phyloP scores from a whole-genome alignment of 2,797 vertebrate species.

The Enteromius trimaculatus region DNA sequence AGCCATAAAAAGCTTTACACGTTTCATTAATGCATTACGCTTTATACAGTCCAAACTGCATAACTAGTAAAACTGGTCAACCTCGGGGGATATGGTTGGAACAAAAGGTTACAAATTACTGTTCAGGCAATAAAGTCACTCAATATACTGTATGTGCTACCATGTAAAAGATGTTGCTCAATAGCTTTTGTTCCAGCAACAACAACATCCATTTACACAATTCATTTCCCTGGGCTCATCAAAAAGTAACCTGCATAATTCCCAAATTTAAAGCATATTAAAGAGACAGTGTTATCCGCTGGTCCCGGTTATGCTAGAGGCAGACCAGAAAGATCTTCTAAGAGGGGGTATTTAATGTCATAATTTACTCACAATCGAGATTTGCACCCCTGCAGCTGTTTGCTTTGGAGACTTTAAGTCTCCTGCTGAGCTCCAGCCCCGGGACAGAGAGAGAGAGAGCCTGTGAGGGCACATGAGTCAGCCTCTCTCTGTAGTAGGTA shows the following conservation, averaged over 20 bases:
- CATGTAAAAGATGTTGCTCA: constrained; percentile 2
- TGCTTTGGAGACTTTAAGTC: neutral
- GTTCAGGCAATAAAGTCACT: constrained; percentile 22
- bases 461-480: constrained; percentile 8
- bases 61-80: constrained; percentile 45
- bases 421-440: constrained; percentile 33
- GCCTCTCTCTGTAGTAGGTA: constrained; percentile 29
- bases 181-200: constrained; percentile 1
- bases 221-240: neutral
- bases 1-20: constrained; percentile 30
- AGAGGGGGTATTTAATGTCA: constrained; percentile 25
- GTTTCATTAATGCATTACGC: constrained; percentile 17
- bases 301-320: constrained; percentile 3
- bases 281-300: neutral
- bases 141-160: constrained; percentile 7
- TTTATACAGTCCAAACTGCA: constrained; percentile 9
- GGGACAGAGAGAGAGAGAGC: constrained; percentile 18
- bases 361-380: constrained; percentile 35
- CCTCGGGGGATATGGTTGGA: neutral
- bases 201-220: constrained; percentile 17
- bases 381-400: constrained; percentile 12
- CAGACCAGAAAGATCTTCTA: constrained; percentile 13
- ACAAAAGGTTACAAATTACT: constrained; percentile 20
- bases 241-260: constrained; percentile 36
- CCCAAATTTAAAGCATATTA: constrained; percentile 16